These are phyloP conservation scores for Hololepta plana DNA, from an alignment of 2,888 invertebrate genomes.

Conservation along the genomic window DNA sequence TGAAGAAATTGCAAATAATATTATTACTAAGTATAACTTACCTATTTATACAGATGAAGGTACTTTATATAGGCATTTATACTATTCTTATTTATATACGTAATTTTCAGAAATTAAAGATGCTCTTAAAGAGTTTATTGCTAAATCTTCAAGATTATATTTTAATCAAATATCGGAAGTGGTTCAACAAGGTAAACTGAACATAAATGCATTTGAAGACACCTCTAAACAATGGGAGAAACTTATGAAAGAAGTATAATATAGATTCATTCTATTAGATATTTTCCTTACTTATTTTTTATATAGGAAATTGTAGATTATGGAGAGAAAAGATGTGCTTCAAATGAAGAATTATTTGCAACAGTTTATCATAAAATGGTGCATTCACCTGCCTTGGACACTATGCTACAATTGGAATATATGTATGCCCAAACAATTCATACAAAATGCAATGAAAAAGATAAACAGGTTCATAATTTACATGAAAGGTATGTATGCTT, in stretches of 20 bases:
- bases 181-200: conserved; percentile 26
- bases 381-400: conserved; percentile 55
- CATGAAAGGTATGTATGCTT: conserved; percentile 35
- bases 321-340: conserved; percentile 63
- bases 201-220: conserved; percentile 51
- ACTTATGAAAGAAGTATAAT: conserved; percentile 43
- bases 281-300: conserved; percentile 1
- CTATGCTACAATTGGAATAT: conserved; percentile 75
- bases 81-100: not conserved
- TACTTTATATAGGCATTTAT: conserved; percentile 7
- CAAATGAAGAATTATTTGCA: conserved; percentile 73
- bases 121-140: too few species aligned
- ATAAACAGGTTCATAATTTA: conserved; percentile 49
- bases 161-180: conserved; percentile 8
- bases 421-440: conserved; percentile 67
- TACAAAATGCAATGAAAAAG: conserved; percentile 52
- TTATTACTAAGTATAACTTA: conserved; percentile 17
- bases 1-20: conserved; percentile 19
- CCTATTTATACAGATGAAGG: conserved; percentile 26
- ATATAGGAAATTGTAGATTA: conserved; percentile 60
- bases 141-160: conserved; percentile 10
- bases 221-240: conserved; percentile 66
- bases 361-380: conserved; percentile 62
- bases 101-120: conserved; percentile 1
- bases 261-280: conserved; percentile 2